Evolutionary conservation across 2,888 invertebrate genomes (phyloP), one percentile per base, ranked within the genome.

Genomic region (Pardosa pseudoannulata): DNA sequence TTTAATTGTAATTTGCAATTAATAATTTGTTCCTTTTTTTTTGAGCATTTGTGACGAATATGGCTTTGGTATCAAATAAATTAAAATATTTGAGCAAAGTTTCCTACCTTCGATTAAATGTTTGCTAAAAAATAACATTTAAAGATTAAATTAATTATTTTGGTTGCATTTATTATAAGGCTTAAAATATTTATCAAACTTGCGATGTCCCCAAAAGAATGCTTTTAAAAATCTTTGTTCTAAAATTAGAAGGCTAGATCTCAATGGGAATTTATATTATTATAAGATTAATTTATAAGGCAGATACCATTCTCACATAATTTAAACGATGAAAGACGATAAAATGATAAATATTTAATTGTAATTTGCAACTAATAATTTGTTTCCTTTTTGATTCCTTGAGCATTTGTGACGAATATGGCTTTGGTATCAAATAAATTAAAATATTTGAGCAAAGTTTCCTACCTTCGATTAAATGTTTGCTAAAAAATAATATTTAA

Each of bases 1-100:
- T 56, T 56, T 56, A 56, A 56, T 56, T 56, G 23, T 16, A 56
- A 56, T 56, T 46, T 56, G 56, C 56, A 56, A 56, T 56, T 56
- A 56, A 56, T 9, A 7, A 9, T 36, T 7, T 36, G 5, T 36
- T 36, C 23, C 23, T 23, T 23, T 16, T 23, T 23, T 23, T 23
- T 46, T 46, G 41, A 46, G 41, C 16, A 9, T 36, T 46, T 46
- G 41, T 11, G 36, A 7, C 9, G 9, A 46, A 46, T 46, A 46
- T 16, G 41, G n/a, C n/a, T n/a, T 9, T 36, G 36, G 36, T 36
- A 7, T 36, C 6, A 36, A 7, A 36, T 9, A 36, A 56, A 56
- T n/a, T 56, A 46, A 16, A 46, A 56, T 56, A 23, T 56, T 56
- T 56, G 56, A 56, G 6, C 23, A 56, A 46, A 46, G 56, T 56